These are phyloP conservation scores for Penaeus monodon DNA, from an alignment of 2,888 invertebrate species.

Conservation along the genomic window DNA sequence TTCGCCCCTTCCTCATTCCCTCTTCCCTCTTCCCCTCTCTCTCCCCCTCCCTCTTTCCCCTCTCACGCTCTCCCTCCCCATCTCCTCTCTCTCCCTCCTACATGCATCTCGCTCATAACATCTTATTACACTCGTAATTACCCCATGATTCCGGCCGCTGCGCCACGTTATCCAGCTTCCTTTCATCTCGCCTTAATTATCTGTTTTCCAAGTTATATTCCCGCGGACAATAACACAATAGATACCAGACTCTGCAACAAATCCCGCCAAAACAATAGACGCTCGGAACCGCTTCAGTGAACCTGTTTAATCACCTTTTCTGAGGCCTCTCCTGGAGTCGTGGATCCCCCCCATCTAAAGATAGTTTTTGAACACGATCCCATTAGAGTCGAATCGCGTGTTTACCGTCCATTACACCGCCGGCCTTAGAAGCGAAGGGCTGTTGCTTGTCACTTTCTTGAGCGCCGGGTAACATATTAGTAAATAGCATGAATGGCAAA, in stretches of 20 bases:
- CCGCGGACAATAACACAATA: constrained; percentile 32
- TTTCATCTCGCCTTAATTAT: constrained; percentile 28
- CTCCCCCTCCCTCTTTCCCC: too few relatives aligned
- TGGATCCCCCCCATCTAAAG: neutral
- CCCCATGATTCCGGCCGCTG: too few relatives aligned
- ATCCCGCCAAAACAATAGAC: constrained; percentile 31
- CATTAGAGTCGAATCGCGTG: neutral
- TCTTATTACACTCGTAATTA: too few relatives aligned
- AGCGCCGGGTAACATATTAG: neutral
- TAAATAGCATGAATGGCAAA: constrained; percentile 8
- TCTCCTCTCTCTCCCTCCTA: too few relatives aligned
- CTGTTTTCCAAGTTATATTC: constrained; percentile 26
- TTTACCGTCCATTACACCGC: neutral
- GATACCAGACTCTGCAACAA: constrained; percentile 31
- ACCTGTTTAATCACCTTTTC: constrained; percentile 32
- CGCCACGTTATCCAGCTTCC: neutral
- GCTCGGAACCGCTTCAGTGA: constrained; percentile 34
- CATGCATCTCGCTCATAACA: too few relatives aligned
- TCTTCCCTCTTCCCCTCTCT: too few relatives aligned
- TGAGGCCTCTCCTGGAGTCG: constrained; percentile 17
- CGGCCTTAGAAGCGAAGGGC: neutral
- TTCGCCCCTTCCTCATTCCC: too few relatives aligned
- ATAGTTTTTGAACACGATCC: neutral
- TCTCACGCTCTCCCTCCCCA: too few relatives aligned
- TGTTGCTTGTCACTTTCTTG: constrained; percentile 1